A percentile compares a stretch with the other conserved stretches of the same genome.
Evolutionary conservation across 2,797 vertebrate genomes (phyloP).

Genomic region (Coluber constrictor): DNA sequence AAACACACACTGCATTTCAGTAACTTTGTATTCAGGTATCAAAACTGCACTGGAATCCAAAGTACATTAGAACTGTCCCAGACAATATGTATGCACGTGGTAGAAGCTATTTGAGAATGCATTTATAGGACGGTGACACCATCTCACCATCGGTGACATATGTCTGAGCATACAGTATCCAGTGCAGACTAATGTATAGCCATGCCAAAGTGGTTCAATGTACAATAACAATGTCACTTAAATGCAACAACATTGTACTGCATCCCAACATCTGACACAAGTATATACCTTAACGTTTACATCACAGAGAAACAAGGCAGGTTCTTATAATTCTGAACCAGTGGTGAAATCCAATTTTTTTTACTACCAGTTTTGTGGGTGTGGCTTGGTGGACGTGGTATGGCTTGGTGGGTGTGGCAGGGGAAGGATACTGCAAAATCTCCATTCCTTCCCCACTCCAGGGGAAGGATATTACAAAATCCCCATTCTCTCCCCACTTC

Average conservation of each 20-base stretch:
- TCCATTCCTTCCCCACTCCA: no score
- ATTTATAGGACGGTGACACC: background rate
- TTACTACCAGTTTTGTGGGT: no score
- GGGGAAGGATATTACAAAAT: no score
- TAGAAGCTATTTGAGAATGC: background rate
- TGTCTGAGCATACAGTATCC: background rate
- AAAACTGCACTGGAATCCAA: background rate
- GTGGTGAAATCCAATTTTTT: no score
- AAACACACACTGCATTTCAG: background rate
- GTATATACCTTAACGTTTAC: background rate
- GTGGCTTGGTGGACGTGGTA: no score
- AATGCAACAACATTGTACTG: background rate
- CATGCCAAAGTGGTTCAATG: background rate
- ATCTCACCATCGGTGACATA: background rate
- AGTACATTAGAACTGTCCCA: background rate
- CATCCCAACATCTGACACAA: background rate
- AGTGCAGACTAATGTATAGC: background rate
- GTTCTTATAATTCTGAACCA: background rate
- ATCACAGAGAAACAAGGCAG: background rate
- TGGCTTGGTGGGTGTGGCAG: no score
- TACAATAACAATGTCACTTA: background rate
- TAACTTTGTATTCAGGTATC: background rate
- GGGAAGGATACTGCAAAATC: no score
- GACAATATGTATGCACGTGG: background rate
- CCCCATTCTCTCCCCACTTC: no score